phyloP scores from a whole-genome alignment of 2,888 invertebrate genomes.

The Lasiommata megera region DNA sequence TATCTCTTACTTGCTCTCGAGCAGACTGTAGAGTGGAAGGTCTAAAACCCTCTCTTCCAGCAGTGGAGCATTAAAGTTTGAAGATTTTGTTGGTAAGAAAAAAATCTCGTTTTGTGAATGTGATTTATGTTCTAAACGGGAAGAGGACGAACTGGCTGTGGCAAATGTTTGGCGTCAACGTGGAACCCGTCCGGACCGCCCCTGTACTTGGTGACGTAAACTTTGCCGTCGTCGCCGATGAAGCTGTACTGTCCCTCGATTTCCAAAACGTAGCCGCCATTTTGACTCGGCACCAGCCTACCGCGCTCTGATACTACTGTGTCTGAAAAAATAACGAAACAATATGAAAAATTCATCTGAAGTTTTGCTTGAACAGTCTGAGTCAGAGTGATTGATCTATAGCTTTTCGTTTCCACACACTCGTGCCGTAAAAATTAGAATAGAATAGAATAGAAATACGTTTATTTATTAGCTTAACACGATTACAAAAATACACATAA shows the following conservation, averaged over 20 bases:
- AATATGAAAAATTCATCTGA: not conserved
- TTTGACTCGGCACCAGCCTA: conserved; percentile 41
- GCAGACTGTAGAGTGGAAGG: too few relatives aligned
- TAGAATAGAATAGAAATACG: too few relatives aligned
- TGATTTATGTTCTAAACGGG: conserved; percentile 10
- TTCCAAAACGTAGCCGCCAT: conserved; percentile 47
- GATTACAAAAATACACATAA: too few relatives aligned
- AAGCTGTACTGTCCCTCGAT: conserved; percentile 55
- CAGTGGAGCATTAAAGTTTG: too few relatives aligned
- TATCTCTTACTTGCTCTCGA: too few relatives aligned
- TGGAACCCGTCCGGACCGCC: conserved; percentile 53
- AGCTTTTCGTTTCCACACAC: too few relatives aligned
- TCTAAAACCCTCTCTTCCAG: too few relatives aligned
- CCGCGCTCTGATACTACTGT: conserved; percentile 57
- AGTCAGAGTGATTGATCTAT: too few relatives aligned
- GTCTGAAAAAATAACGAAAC: conserved; percentile 36
- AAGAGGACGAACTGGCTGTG: conserved; percentile 37
- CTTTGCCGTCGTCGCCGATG: conserved; percentile 49
- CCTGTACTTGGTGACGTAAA: conserved; percentile 49
- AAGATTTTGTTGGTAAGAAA: too few relatives aligned
- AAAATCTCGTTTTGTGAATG: not conserved
- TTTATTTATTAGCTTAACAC: too few relatives aligned
- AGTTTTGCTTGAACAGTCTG: too few relatives aligned
- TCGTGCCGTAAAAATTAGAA: too few relatives aligned
- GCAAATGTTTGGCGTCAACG: conserved; percentile 47